These are phyloP conservation scores for Caenorhabditis latens DNA, from an alignment of 1,140 invertebrate species.

Conservation along the genomic window DNA sequence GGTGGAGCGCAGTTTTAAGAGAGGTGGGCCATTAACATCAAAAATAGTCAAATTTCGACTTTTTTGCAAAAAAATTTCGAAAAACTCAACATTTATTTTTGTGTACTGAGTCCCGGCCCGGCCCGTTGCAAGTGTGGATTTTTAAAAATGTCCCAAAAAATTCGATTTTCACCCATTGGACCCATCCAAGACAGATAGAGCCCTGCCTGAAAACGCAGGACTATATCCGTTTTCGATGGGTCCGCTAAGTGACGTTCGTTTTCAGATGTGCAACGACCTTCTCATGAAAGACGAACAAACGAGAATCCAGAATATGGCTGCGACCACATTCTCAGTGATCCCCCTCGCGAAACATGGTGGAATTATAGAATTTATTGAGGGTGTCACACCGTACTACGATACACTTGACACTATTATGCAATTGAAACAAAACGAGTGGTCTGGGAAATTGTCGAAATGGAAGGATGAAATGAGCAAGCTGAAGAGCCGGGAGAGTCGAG, in stretches of 20 bases:
- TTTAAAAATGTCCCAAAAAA: too few species aligned
- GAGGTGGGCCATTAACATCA: too few species aligned
- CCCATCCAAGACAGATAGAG: too few species aligned
- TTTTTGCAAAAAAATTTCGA: too few species aligned
- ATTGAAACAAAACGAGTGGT: neutral
- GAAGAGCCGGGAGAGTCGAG: neutral
- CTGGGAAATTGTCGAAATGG: neutral
- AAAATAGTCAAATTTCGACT: too few species aligned
- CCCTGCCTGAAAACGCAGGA: too few species aligned
- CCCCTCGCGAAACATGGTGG: conserved; percentile 7
- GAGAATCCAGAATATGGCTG: conserved; percentile 6
- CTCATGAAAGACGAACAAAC: conserved; percentile 42
- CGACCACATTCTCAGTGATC: conserved; percentile 14
- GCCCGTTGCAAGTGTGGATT: too few species aligned
- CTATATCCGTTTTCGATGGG: neutral
- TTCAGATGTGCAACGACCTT: conserved; percentile 42
- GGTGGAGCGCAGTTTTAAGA: too few species aligned
- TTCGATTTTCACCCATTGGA: too few species aligned
- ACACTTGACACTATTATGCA: neutral
- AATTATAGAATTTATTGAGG: conserved; percentile 43
- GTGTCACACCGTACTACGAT: conserved; percentile 8
- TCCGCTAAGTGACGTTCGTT: neutral
- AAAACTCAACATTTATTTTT: too few species aligned
- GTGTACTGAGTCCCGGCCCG: too few species aligned
- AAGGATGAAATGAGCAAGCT: neutral